Conservation (phyloP, 2,113 vertebrate genomes). For the Axis porcinus region DNA sequence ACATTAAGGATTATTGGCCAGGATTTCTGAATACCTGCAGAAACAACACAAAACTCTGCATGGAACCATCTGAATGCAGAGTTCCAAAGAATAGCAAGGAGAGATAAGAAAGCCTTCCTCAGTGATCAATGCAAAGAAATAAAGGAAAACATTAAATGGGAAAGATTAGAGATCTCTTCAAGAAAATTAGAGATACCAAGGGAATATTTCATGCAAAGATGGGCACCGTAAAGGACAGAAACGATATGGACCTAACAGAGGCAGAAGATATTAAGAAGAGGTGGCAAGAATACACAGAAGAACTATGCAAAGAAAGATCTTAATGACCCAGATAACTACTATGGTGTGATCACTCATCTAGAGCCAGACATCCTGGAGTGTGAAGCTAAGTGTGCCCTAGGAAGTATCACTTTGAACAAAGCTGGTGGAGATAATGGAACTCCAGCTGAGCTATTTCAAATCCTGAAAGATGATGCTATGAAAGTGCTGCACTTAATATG, state of each 20-base stretch:
- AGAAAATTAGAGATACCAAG: background rate
- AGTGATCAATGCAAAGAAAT: background rate
- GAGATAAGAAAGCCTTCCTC: background rate
- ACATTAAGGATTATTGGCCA: background rate
- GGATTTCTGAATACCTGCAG: background rate
- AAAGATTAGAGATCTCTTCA: background rate
- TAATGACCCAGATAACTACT: fast-evolving
- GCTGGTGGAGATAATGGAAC: background rate
- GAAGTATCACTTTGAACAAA: background rate
- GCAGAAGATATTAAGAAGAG: background rate
- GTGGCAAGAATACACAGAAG: background rate
- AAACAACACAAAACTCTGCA: background rate
- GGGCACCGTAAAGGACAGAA: background rate
- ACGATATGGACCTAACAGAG: background rate
- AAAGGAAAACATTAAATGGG: background rate
- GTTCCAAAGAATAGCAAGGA: background rate
- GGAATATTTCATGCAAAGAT: background rate
- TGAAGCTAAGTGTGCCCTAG: background rate
- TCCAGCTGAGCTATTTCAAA: background rate
- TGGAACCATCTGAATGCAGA: background rate
- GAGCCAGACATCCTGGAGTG: background rate
- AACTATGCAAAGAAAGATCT: background rate
- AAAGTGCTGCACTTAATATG: background rate
- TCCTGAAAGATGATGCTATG: background rate
- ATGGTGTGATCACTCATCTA: background rate